Base-by-base conservation (phyloP, 2,113 vertebrate genomes). In the Campylomormyrus tamandua region DNA sequence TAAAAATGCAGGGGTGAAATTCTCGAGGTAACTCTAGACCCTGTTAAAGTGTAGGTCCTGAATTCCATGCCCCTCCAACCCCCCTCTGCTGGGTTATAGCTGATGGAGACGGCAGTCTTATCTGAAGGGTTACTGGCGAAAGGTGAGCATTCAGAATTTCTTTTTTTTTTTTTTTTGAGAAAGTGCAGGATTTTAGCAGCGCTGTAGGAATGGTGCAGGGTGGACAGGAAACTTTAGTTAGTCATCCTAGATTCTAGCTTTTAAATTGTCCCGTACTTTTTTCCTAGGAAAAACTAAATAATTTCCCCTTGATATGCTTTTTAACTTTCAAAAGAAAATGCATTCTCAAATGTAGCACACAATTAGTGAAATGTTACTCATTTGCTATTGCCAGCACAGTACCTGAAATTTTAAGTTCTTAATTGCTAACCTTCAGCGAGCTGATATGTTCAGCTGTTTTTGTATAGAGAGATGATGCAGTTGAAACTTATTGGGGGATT, bases 101-200 rank as follows among this genome's bases (percentile, higher is more conserved):
- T 88, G 90, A 90, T 90, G 87, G 87, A 45, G 87, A 90, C 15
- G 35, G 6, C 88, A 10, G 70, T 90, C 53, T 24, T 83, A 89
- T 50, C 3, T 90, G 90, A 83, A 56, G 77, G 87, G 45, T 84
- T 84, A 17, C 31, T 89, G 87, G 90, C 27, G 46, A 83, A 39
- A 10, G 35, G 8, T 19, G 24, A 58, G 8, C 70, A 49, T 31
- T 11, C 50, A 88, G 11, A 1, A 53, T 80, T 87, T 52, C 13
- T 2, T 5, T 77, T 5, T 24, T 21, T 27, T 21, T 52, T 0
- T 52, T 52, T 90, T 46, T 83, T 77, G 27, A 74, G 31, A 31
- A 74, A 13, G 66, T 35, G 31, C 27, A 24, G 27, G 66, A 74
- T 74, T 42, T 15, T 19, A 42, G 70, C 70, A 77, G 13, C 8